Base-by-base conservation (phyloP, 2,888 invertebrate species). In the Eubasilissa splendida region DNA sequence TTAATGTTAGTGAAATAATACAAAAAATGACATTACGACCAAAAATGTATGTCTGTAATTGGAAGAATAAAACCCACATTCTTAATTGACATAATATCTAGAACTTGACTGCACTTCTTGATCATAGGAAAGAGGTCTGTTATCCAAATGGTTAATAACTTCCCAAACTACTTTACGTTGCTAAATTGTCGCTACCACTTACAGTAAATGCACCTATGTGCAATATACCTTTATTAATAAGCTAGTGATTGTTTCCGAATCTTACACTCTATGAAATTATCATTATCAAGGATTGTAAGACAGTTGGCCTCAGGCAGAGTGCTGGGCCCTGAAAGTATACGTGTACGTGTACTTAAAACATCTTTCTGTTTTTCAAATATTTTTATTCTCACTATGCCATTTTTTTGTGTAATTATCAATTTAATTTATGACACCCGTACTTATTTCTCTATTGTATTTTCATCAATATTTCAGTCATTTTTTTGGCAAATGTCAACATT, bases 401-500 rank as follows among this genome's bases (percentile, higher is more conserved):
- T 42, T 42, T 42, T 42, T 4, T 42, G 22, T 60, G 22, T 22
- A 14, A 60, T 8, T 60, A 65, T 71, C 71, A 42, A 71, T 56
- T 71, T 56, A 71, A 12, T 75, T 75, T 42, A 42, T 52, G 60
- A 75, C 60, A 60, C 42, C 50, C 63, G 22, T 31, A 63, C 74
- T 75, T 60, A 75, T 59, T 63, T 58, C 56, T 65, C 63, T 76
- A 76, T 65, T 76, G 63, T 76, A 65, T 65, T 75, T 75, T 52
- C 74, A 71, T 60, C 50, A 66, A n/a, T 58, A 58, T 56, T 80
- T 80, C 80, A 80, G 80, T 80, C 80, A 63, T 76, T 73, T 74
- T 31, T 80, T 80, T 80, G 80, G 80, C 80, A 80, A 80, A 80
- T 65, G 73, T 77, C 77, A 77, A 80, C 76, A 76, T 53, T 79